phyloP scores from a whole-genome alignment of 1,140 invertebrate species.

The Drosophila novamexicana region DNA sequence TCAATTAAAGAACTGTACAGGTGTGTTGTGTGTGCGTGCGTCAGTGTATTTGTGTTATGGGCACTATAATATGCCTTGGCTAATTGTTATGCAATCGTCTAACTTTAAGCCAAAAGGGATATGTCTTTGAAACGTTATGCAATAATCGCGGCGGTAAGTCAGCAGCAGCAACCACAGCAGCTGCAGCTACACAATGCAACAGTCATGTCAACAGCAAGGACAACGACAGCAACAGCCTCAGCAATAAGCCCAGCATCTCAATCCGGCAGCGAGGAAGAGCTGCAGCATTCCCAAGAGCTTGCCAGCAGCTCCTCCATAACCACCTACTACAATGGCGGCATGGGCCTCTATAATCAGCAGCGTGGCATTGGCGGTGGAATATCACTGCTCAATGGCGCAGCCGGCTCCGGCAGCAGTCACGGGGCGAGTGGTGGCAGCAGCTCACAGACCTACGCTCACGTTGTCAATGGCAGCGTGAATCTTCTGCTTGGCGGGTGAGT shows the following conservation, averaged over 20 bases:
- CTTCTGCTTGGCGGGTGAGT: constrained; percentile 87
- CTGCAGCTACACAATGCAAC: constrained; percentile 38
- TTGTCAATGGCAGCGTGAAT: constrained; percentile 87
- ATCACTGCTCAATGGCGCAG: constrained; percentile 42
- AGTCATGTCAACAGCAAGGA: constrained; percentile 45
- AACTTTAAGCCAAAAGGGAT: constrained; percentile 49
- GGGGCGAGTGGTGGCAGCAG: constrained; percentile 43
- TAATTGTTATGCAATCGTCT: constrained; percentile 74
- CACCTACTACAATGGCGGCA: constrained; percentile 75
- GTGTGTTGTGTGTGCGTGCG: constrained; percentile 14
- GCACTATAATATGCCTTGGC: constrained; percentile 42
- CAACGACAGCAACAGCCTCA: constrained; percentile 27
- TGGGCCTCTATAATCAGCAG: constrained; percentile 80
- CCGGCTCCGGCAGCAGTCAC: constrained; percentile 47
- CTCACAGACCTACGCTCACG: constrained; percentile 74
- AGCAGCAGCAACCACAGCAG: constrained; percentile 53
- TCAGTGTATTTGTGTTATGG: constrained; percentile 46
- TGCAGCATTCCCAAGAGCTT: constrained; percentile 53
- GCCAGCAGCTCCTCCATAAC: constrained; percentile 50
- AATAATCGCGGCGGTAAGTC: constrained; percentile 73
- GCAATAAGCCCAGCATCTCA: constrained; percentile 31
- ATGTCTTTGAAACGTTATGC: constrained; percentile 82
- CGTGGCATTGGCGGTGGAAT: constrained; percentile 45
- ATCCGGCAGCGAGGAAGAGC: constrained; percentile 46
- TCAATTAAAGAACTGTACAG: constrained; percentile 1